Evolutionary conservation across 2,888 invertebrate genomes (phyloP).

Genomic region (Drosophila villosipedis): DNA sequence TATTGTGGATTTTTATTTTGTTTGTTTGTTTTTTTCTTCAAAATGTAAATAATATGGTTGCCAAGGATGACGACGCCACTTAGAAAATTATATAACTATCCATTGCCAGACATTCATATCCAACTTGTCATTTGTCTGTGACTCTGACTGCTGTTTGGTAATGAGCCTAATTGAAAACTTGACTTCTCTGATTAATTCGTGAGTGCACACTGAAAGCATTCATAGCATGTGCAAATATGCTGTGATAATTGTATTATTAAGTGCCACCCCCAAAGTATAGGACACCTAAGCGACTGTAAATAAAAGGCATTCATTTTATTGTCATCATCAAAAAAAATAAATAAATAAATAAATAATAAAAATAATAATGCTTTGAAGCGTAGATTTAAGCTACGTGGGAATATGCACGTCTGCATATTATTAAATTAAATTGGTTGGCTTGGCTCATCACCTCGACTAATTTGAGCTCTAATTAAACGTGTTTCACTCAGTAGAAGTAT

Average conservation of each 20-base stretch:
- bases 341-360: not conserved
- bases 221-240: not conserved
- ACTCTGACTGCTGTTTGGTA: not conserved
- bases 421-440: not conserved
- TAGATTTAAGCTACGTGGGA: not conserved
- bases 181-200: not conserved
- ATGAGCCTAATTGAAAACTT: not conserved
- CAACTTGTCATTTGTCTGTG: not conserved
- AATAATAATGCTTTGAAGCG: not conserved
- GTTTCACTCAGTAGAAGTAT: not conserved
- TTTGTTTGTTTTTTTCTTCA: conserved; percentile 3
- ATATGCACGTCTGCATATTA: not conserved
- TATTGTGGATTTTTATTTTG: conserved; percentile 2
- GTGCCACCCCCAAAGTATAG: not conserved
- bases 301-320: not conserved
- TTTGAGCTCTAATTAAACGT: not conserved
- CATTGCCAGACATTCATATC: not conserved
- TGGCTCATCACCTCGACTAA: too few relatives aligned
- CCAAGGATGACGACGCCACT: conserved; percentile 28
- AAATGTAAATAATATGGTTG: conserved; percentile 50
- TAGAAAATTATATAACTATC: conserved; percentile 7
- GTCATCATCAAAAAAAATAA: not conserved
- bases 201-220: not conserved
- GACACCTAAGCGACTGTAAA: not conserved
- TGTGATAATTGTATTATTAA: not conserved